Base-by-base conservation (phyloP, 2,797 vertebrate species). In the Alauda arvensis region DNA sequence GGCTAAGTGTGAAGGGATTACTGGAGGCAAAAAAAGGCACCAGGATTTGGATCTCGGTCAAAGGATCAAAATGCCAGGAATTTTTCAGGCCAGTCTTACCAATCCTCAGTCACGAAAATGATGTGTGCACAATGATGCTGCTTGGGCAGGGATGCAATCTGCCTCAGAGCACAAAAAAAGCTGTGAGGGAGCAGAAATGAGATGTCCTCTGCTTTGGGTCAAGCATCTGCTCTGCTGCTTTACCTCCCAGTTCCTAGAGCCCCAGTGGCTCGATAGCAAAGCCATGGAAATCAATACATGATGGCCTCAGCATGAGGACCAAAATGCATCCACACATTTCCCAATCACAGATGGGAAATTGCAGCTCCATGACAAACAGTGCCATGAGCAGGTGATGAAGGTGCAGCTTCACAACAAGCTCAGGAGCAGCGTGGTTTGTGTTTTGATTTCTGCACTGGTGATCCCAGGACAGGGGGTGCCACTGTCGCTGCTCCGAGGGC, bases 401-500 rank as follows among this genome's bases (percentile, higher is more conserved):
- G 56, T 11, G 65, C 70, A 79, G 49, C 42, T 42, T 37, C 33
- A 8, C 24, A 39, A 40, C 40, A 40, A 66, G 48, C 25, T 43
- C n/a, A 7, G 12, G 8, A 8, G 14, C 23, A 20, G 5, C 13
- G 8, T 1, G 5, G 39, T 48, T 39, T 43, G 45, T 2, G 0
- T 13, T 85, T 40, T 34, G 33, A 13, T 51, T 40, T 9, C 23
- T 0, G 0, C 4, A 3, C 31, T 2, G 15, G 39, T 12, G 39
- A 53, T 51, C 20, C 49, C 63, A 51, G 57, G 17, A 48, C 33
- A 28, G 45, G 17, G n/a, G 9, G 42, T 74, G 57, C 20, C 1
- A 0, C 33, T 16, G 10, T 5, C 0, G 0, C 25, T 31, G 24
- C 11, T 48, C 8, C 0, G 0, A 76, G 67, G 21, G 56, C 45